phyloP scores from a whole-genome alignment of 2,797 vertebrate species.

The Clarias pachynema region DNA sequence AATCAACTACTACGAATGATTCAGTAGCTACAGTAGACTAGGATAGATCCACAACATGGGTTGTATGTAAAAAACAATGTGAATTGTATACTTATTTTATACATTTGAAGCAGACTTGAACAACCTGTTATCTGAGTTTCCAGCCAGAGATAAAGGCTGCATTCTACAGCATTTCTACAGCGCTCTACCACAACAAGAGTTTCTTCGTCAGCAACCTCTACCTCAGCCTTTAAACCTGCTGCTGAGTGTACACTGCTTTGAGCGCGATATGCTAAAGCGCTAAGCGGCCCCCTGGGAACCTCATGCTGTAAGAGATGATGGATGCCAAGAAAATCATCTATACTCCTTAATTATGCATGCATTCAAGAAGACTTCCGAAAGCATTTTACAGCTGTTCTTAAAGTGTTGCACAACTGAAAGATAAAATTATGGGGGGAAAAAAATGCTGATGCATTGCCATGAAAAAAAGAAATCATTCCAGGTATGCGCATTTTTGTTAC shows the following conservation, averaged over 20 bases:
- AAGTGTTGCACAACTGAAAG: background rate
- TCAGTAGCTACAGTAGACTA: background rate
- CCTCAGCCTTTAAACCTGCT: slow-evolving; percentile 41
- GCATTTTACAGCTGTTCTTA: slow-evolving; percentile 17
- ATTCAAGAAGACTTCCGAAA: background rate
- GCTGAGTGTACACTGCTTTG: slow-evolving; percentile 4
- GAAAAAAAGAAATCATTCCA: too few relatives aligned
- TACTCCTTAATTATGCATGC: slow-evolving; percentile 21
- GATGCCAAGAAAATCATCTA: slow-evolving; percentile 26
- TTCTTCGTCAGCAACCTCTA: slow-evolving; percentile 48
- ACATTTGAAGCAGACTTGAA: background rate
- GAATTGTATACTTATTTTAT: background rate
- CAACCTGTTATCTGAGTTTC: background rate
- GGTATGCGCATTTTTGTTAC: background rate
- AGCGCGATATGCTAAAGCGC: slow-evolving; percentile 33
- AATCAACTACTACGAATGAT: background rate
- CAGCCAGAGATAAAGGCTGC: background rate
- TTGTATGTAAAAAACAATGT: background rate
- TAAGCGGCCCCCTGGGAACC: slow-evolving; percentile 21
- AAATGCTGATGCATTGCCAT: background rate
- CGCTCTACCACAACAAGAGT: slow-evolving; percentile 60
- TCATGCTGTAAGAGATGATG: slow-evolving; percentile 18
- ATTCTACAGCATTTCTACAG: slow-evolving; percentile 43
- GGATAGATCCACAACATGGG: background rate
- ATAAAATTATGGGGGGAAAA: background rate